Conservation (phyloP, 2,113 vertebrate genomes). For the Tragelaphus scriptus region DNA sequence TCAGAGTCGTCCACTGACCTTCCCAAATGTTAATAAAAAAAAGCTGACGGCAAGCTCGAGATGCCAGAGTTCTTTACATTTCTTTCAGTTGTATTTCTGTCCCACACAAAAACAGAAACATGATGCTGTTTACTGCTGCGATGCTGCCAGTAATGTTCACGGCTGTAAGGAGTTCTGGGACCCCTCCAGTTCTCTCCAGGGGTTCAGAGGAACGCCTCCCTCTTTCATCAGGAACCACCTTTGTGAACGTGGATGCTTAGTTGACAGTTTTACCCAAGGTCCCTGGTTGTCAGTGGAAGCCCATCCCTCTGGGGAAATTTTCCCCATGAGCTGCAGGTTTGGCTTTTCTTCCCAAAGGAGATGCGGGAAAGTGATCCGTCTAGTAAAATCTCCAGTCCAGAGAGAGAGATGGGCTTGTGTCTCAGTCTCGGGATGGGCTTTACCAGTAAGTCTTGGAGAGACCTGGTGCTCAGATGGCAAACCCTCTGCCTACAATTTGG, state of each 20-base stretch:
- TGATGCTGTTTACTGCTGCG: too few relatives aligned
- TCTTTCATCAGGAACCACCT: background rate
- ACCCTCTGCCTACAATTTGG: fast-evolving
- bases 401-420: background rate
- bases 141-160: fast-evolving
- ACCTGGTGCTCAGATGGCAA: background rate
- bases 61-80: too few relatives aligned
- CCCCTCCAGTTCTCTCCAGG: background rate
- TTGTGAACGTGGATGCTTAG: background rate
- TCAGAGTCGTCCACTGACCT: background rate
- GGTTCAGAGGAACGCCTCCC: background rate
- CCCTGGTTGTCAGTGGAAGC: background rate
- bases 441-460: fast-evolving
- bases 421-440: background rate
- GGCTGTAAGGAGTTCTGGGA: background rate
- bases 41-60: background rate
- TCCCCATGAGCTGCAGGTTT: background rate
- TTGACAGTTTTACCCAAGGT: too few relatives aligned
- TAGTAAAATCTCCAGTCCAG: background rate
- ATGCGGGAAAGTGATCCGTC: too few relatives aligned
- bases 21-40: background rate
- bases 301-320: background rate
- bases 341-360: background rate
- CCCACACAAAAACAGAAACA: background rate
- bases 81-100: background rate